Evolutionary conservation across 2,113 vertebrate species (phyloP).

Genomic region (Crotalus viridis): DNA sequence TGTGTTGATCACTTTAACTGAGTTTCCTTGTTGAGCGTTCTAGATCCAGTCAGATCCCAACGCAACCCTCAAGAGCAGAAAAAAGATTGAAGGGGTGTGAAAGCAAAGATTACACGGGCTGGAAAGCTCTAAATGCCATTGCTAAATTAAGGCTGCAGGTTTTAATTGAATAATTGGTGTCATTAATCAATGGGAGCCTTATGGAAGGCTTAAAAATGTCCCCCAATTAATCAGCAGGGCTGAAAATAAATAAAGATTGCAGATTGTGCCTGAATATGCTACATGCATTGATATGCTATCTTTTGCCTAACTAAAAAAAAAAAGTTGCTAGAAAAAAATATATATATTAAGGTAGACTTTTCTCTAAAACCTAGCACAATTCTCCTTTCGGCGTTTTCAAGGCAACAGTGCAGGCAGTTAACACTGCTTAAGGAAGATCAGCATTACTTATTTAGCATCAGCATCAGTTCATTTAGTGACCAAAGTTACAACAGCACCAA

Average conservation of each 20-base stretch:
- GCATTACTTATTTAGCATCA: no score
- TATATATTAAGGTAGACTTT: background rate
- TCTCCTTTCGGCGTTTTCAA: background rate
- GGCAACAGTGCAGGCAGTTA: background rate
- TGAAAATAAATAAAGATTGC: background rate
- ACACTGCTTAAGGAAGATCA: background rate
- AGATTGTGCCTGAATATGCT: background rate
- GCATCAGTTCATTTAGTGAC: no score
- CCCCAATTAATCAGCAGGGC: background rate
- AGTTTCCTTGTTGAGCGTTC: background rate
- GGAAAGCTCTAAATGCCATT: background rate
- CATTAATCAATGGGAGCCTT: conserved; percentile 4
- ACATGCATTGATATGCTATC: background rate
- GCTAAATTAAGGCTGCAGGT: background rate
- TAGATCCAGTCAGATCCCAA: background rate
- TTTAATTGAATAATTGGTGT: conserved; percentile 19
- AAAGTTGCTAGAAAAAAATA: background rate
- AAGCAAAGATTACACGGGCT: background rate
- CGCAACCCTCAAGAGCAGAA: background rate
- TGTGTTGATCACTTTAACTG: background rate
- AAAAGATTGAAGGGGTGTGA: background rate
- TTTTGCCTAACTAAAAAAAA: background rate
- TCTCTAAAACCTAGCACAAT: background rate
- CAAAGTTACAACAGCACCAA: no score
- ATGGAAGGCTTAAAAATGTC: background rate